phyloP scores from a whole-genome alignment of 2,888 invertebrate species.

The Dioctria rufipes region DNA sequence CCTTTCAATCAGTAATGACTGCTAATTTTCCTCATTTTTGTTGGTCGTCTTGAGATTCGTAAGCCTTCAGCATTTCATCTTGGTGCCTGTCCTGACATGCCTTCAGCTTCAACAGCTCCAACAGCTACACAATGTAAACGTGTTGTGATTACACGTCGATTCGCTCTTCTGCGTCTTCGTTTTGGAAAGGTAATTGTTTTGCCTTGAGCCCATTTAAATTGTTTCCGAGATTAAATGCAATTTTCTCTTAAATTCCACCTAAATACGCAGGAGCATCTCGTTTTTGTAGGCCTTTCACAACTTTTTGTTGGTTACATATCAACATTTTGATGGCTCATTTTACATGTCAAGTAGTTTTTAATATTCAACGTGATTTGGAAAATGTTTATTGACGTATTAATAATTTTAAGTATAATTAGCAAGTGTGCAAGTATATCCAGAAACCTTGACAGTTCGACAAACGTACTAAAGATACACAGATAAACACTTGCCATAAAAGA shows the following conservation, averaged over 20 bases:
- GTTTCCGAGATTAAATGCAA: constrained; percentile 54
- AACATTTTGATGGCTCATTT: constrained; percentile 47
- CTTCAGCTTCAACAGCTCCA: constrained; percentile 36
- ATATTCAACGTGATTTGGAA: neutral
- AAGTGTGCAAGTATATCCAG: neutral
- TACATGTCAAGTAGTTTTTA: constrained; percentile 29
- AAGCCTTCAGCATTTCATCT: constrained; percentile 18
- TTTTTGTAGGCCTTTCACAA: constrained; percentile 13
- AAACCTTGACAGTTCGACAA: no score
- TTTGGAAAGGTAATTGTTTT: constrained; percentile 46
- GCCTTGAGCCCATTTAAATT: constrained; percentile 54
- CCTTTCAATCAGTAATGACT: constrained; percentile 57
- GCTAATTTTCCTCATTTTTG: constrained; percentile 54
- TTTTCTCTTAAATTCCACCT: constrained; percentile 52
- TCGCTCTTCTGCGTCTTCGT: constrained; percentile 10
- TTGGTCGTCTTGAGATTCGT: constrained; percentile 24
- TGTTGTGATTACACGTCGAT: constrained; percentile 45
- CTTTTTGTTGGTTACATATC: neutral
- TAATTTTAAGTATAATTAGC: neutral
- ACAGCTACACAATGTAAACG: constrained; percentile 9
- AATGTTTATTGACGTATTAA: neutral
- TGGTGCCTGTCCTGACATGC: constrained; percentile 36
- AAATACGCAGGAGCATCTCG: constrained; percentile 40
- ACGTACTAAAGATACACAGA: no score
- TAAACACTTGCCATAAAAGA: no score